A percentile compares a stretch with the other conserved stretches of the same genome.
Evolutionary conservation across 2,797 vertebrate genomes (phyloP).

Genomic region (Champsocephalus esox): DNA sequence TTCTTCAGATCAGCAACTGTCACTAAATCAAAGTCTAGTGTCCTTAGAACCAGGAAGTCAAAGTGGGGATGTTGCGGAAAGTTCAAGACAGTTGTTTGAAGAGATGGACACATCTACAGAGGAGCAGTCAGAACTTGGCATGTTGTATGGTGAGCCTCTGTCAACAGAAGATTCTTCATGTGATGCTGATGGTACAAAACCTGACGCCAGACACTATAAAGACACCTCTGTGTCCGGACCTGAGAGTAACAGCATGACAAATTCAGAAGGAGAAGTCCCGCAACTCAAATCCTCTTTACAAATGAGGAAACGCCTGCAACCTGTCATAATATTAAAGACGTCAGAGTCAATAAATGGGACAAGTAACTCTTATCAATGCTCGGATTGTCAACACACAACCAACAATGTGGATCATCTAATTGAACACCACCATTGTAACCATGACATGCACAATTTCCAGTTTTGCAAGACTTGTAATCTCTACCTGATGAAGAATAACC

Average conservation of each 20-base stretch:
- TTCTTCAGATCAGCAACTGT: slow-evolving; percentile 15
- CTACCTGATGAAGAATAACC: slow-evolving; percentile 62
- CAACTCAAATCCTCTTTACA: slow-evolving; percentile 55
- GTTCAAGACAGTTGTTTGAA: slow-evolving; percentile 49
- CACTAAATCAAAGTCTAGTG: slow-evolving; percentile 18
- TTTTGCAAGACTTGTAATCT: slow-evolving; percentile 74
- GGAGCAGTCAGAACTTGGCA: slow-evolving; percentile 22
- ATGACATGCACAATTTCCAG: slow-evolving; percentile 66
- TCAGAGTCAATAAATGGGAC: slow-evolving; percentile 41
- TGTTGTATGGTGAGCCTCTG: slow-evolving; percentile 65
- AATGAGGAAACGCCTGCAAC: slow-evolving; percentile 77
- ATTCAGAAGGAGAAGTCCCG: slow-evolving; percentile 31
- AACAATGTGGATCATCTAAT: slow-evolving; percentile 73
- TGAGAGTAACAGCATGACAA: slow-evolving; percentile 1
- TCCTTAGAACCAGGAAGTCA: slow-evolving; percentile 22
- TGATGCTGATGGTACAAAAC: slow-evolving; percentile 48
- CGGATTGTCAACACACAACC: slow-evolving; percentile 67
- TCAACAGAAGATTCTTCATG: slow-evolving; percentile 63
- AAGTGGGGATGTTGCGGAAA: slow-evolving; percentile 46
- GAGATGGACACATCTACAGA: slow-evolving; percentile 23
- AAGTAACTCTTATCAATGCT: slow-evolving; percentile 69
- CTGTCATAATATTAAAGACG: slow-evolving; percentile 79
- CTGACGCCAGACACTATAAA: slow-evolving; percentile 11
- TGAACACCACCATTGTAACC: slow-evolving; percentile 78
- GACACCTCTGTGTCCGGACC: slow-evolving; percentile 1